Evolutionary conservation across 2,113 vertebrate species (phyloP), one percentile per base, ranked within the genome.

Genomic region (Myxocyprinus asiaticus): DNA sequence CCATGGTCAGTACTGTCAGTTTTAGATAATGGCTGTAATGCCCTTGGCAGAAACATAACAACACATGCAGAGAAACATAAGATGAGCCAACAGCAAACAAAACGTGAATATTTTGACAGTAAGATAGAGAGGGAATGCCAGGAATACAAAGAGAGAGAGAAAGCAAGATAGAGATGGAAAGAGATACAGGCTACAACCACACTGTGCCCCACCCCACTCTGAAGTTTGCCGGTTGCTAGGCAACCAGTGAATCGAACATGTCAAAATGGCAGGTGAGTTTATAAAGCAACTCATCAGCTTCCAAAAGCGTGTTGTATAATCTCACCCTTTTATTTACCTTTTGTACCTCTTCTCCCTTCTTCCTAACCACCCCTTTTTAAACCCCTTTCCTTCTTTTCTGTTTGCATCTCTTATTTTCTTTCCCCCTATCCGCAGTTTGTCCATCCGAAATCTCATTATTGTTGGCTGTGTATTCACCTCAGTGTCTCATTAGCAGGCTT

Each of bases 401-500:
- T 69, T 12, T 79, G 44, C 10, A n/a, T 69, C 42, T 78, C 64
- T 74, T 9, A 58, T 76, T 69, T 63, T 14, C 15, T 33, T 69
- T 69, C 44, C 62, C 79, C 7, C 4, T 65, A 48, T 67, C 47
- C 64, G 77, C 86, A 84, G 84, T 81, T 51, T 88, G 88, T 90
- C 90, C 87, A 90, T 92, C 91, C 91, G 89, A 89, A 80, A 85
- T 89, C 90, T 93, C 91, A 91, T 93, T 92, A 92, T 89, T 84
- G 84, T 85, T 91, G 90, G 87, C 90, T 90, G 90, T 93, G 91
- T 92, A 89, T 93, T 92, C 89, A 92, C 91, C 88, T 85, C 85
- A 83, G 88, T 88, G 89, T 89, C 91, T 93, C 92, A 92, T 93
- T 93, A 93, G 85, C 86, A 85, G 84, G 87, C 83, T 71, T 84